Conservation (phyloP, 2,113 vertebrate species). For the Solenodon paradoxus region DNA sequence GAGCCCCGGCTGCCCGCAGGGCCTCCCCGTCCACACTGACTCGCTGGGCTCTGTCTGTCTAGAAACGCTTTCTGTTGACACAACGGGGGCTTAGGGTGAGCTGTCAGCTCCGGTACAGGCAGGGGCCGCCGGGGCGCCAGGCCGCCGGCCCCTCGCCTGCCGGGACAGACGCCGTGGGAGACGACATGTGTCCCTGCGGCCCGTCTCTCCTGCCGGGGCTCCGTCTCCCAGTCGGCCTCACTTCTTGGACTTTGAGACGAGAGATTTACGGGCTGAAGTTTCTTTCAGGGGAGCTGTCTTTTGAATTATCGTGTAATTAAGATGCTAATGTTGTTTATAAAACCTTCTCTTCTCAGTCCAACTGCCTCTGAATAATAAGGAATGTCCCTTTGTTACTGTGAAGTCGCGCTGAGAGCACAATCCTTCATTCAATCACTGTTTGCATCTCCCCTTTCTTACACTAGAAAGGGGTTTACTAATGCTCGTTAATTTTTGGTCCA, state of each 20-base stretch:
- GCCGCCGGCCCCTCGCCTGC: too few species aligned
- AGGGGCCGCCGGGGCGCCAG: too few species aligned
- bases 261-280: neutral
- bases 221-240: neutral
- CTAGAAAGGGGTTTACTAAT: neutral
- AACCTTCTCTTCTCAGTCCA: neutral
- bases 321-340: conserved; percentile 54
- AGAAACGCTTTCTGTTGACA: too few species aligned
- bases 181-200: neutral
- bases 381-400: neutral
- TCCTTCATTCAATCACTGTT: neutral
- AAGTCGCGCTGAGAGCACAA: neutral
- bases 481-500: conserved; percentile 21
- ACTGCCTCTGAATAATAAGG: neutral
- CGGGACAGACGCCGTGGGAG: too few species aligned
- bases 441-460: neutral
- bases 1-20: too few species aligned
- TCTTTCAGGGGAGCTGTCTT: neutral
- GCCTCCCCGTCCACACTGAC: too few species aligned
- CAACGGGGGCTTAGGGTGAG: too few species aligned
- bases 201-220: neutral
- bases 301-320: conserved; percentile 56
- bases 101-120: too few species aligned
- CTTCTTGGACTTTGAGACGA: neutral
- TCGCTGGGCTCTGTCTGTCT: too few species aligned